Conservation (phyloP, 2,888 invertebrate genomes). For the Iphiclides podalirius region DNA sequence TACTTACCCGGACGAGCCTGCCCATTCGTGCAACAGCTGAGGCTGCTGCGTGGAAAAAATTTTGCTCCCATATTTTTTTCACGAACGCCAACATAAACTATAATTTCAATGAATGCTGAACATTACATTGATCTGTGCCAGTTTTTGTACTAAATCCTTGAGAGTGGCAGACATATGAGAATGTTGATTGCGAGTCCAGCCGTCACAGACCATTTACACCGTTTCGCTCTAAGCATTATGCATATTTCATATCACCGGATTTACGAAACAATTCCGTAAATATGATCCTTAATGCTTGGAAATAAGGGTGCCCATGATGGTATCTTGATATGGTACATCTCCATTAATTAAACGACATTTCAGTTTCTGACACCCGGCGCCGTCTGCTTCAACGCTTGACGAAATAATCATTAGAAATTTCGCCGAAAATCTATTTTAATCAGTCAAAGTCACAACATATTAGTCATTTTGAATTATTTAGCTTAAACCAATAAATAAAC, state of each 20-base stretch:
- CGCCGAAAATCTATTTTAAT: slow-evolving; percentile 52
- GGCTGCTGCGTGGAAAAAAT: too few relatives aligned
- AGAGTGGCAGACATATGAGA: slow-evolving; percentile 48
- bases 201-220: slow-evolving; percentile 54
- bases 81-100: too few relatives aligned
- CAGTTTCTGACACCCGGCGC: slow-evolving; percentile 61
- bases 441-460: not conserved
- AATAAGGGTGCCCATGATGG: slow-evolving; percentile 33
- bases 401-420: slow-evolving; percentile 54
- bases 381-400: slow-evolving; percentile 63
- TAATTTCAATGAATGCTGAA: too few relatives aligned
- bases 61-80: too few relatives aligned
- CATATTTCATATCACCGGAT: slow-evolving; percentile 35
- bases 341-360: slow-evolving; percentile 71
- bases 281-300: slow-evolving; percentile 33
- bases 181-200: slow-evolving; percentile 63
- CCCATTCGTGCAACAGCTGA: too few relatives aligned
- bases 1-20: too few relatives aligned
- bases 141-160: slow-evolving; percentile 24
- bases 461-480: not conserved
- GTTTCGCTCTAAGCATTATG: slow-evolving; percentile 47
- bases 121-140: not conserved
- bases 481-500: too few relatives aligned
- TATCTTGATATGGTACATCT: slow-evolving; percentile 34
- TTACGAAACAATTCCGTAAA: slow-evolving; percentile 27